Conservation (phyloP, 2,797 vertebrate species). For the Synaphobranchus kaupii region DNA sequence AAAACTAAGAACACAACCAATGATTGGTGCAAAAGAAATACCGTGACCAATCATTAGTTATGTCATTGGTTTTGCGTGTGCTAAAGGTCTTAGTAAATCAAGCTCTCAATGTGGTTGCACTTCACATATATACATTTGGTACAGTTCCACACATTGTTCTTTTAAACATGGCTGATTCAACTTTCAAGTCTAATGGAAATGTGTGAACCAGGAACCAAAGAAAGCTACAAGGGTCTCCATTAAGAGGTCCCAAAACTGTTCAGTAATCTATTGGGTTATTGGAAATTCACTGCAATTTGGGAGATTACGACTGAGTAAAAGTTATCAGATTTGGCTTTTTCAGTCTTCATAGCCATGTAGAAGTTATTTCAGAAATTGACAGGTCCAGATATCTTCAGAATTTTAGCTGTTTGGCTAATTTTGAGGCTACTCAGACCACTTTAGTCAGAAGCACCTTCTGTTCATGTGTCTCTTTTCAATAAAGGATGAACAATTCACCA, state of each 20-base stretch:
- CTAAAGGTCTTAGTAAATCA: too few relatives aligned
- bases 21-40: too few relatives aligned
- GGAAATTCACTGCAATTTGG: not conserved
- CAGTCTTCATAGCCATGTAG: not conserved
- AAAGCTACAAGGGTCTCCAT: too few relatives aligned
- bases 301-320: not conserved
- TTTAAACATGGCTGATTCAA: constrained; percentile 21
- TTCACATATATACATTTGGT: not conserved
- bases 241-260: too few relatives aligned
- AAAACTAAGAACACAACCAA: too few relatives aligned
- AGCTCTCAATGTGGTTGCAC: too few relatives aligned
- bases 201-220: too few relatives aligned
- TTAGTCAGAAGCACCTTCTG: not conserved
- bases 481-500: not conserved
- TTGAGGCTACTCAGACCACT: not conserved
- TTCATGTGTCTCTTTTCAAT: not conserved
- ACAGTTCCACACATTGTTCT: not conserved
- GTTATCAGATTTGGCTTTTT: not conserved
- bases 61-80: too few relatives aligned
- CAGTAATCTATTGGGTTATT: not conserved
- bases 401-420: too few relatives aligned
- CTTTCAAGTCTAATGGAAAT: not conserved
- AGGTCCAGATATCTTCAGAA: too few relatives aligned
- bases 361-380: not conserved
- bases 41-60: too few relatives aligned